These are phyloP conservation scores for Notodonta dromedarius DNA, from an alignment of 2,888 invertebrate genomes.

Conservation along the genomic window DNA sequence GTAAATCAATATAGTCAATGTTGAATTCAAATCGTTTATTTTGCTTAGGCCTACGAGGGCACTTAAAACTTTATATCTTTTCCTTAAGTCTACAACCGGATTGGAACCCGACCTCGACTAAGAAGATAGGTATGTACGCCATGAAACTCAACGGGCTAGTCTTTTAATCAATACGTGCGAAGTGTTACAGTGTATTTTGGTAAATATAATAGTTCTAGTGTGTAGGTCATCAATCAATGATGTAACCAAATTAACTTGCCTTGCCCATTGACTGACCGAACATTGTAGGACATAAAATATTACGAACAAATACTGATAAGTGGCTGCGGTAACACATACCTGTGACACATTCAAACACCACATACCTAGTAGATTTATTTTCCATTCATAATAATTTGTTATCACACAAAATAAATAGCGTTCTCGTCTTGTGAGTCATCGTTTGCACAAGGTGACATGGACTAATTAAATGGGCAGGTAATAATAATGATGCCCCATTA, in stretches of 20 bases:
- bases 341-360: slow-evolving; percentile 17
- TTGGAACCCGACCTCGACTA: too few species aligned
- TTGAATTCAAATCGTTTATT: not conserved
- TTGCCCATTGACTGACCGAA: slow-evolving; percentile 14
- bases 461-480: too few species aligned
- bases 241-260: slow-evolving; percentile 3
- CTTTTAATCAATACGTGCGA: too few species aligned
- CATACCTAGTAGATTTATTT: slow-evolving; percentile 25
- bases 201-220: too few species aligned
- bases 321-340: slow-evolving; percentile 16
- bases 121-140: too few species aligned
- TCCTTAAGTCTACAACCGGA: too few species aligned
- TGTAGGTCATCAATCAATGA: not conserved
- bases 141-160: too few species aligned
- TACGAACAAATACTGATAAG: slow-evolving; percentile 12
- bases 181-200: too few species aligned
- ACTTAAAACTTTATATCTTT: too few species aligned
- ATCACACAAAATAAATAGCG: slow-evolving; percentile 28
- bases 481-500: too few species aligned
- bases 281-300: slow-evolving; percentile 17
- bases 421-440: slow-evolving; percentile 22
- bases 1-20: not conserved
- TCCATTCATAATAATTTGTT: slow-evolving; percentile 26
- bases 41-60: too few species aligned
- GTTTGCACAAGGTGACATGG: too few species aligned